Base-by-base conservation (phyloP, 1,140 invertebrate genomes). In the Magallana ariakensis region DNA sequence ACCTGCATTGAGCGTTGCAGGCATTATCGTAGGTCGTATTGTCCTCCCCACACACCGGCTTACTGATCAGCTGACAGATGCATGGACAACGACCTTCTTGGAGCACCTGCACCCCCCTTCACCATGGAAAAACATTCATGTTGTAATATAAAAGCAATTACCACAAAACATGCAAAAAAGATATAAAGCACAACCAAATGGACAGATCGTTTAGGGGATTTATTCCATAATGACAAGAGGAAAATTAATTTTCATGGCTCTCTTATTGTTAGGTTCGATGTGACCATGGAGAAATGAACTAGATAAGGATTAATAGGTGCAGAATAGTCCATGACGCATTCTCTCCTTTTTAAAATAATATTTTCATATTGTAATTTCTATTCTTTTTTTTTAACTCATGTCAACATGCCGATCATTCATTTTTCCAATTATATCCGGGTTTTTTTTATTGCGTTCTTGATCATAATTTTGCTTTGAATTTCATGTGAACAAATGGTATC, bases 191-290 rank as follows among this genome's bases (percentile, higher is more conserved):
- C 7, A 9, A 75, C 22, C 26, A 75, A 19, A 22, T 75, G 66
- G 66, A 75, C 66, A 22, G 22, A 26, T 75, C 33, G 66, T 26
- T 75, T 1, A 33, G 7, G 22, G 22, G 33, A 15, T 6, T 60
- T 13, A n/a, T 75, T 75, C 33, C 33, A 11, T 2, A 26, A 13
- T 75, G 66, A 13, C 22, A 75, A 75, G 66, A 75, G 15, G 66
- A 75, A 46, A 75, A 75, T 75, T 75, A 75, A 75, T 75, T 75
- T 75, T 46, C 66, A 11, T 75, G 13, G 11, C 33, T 19, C 15
- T 33, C 66, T 26, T 26, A 13, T 19, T 75, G 9, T 26, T 26
- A 46, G 5, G 33, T 46, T 26, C 22, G 11, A 26, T 15, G 4
- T 9, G 7, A 13, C 66, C 33, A 75, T n/a, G 16, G 58, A n/a